Evolutionary conservation across 2,888 invertebrate species (phyloP).

Genomic region (Petrophora chlorosata): DNA sequence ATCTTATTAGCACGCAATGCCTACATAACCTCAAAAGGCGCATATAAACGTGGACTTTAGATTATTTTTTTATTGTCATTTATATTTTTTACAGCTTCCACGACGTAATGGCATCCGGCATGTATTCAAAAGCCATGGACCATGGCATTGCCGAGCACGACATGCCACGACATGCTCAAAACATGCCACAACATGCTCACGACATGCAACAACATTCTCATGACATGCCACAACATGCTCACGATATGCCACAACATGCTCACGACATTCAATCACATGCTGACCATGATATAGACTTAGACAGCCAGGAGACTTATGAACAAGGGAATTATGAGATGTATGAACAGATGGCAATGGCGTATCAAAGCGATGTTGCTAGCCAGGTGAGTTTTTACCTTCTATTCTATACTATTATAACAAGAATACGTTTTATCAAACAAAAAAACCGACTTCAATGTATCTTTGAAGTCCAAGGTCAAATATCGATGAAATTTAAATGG

Average conservation of each 20-base stretch:
- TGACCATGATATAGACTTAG: slow-evolving; percentile 42
- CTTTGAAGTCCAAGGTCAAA: too few species aligned
- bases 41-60: too few species aligned
- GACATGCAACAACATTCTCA: neutral
- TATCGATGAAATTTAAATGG: too few species aligned
- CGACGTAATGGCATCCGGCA: slow-evolving; percentile 54
- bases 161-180: neutral
- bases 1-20: too few species aligned
- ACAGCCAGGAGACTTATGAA: slow-evolving; percentile 54
- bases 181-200: neutral
- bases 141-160: neutral
- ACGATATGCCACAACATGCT: neutral
- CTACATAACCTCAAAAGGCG: too few species aligned
- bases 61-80: too few species aligned
- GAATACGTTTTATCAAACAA: neutral
- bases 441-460: too few species aligned
- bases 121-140: slow-evolving; percentile 11
- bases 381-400: slow-evolving; percentile 47
- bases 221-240: neutral
- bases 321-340: slow-evolving; percentile 71
- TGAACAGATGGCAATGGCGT: slow-evolving; percentile 76
- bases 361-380: slow-evolving; percentile 72
- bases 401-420: too few species aligned
- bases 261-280: slow-evolving; percentile 7
- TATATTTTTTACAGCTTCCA: slow-evolving; percentile 71